Conservation (phyloP, 2,797 vertebrate species). For the Gymnoscopelus microlampas region DNA sequence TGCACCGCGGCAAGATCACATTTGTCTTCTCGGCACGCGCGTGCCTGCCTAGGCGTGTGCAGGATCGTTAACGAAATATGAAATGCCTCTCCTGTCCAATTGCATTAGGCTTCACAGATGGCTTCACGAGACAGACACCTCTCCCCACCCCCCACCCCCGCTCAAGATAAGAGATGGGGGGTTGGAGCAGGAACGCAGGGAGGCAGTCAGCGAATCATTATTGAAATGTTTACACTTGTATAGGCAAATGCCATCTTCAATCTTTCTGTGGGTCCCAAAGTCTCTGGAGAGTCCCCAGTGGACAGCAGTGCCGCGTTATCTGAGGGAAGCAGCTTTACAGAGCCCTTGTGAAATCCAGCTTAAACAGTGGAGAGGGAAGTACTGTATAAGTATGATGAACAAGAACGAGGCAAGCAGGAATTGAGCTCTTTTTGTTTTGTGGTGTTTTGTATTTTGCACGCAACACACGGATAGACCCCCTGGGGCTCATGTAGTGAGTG, state of each 20-base stretch:
- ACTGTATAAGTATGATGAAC: conserved; percentile 47
- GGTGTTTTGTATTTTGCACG: conserved; percentile 42
- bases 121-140: conserved; percentile 42
- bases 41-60: conserved; percentile 22
- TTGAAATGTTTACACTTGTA: conserved; percentile 74
- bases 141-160: conserved; percentile 23
- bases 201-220: conserved; percentile 51
- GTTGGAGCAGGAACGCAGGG: conserved; percentile 21
- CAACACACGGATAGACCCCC: conserved; percentile 10
- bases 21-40: conserved; percentile 21
- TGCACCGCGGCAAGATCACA: conserved; percentile 29
- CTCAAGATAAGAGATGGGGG: conserved; percentile 45
- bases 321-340: conserved; percentile 74
- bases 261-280: conserved; percentile 48
- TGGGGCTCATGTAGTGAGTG: conserved; percentile 37
- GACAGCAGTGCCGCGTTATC: conserved; percentile 63
- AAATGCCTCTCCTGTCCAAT: conserved; percentile 40
- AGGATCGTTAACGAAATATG: conserved; percentile 36
- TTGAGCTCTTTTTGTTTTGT: conserved; percentile 38
- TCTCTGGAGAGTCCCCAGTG: conserved; percentile 59
- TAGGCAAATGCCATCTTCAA: conserved; percentile 65
- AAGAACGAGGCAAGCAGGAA: conserved; percentile 42
- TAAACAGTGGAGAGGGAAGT: conserved; percentile 29
- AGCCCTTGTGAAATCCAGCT: conserved; percentile 28
- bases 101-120: conserved; percentile 59